Evolutionary conservation across 2,888 invertebrate species (phyloP), one percentile per base, ranked within the genome.

Genomic region (Nudaria mundana): DNA sequence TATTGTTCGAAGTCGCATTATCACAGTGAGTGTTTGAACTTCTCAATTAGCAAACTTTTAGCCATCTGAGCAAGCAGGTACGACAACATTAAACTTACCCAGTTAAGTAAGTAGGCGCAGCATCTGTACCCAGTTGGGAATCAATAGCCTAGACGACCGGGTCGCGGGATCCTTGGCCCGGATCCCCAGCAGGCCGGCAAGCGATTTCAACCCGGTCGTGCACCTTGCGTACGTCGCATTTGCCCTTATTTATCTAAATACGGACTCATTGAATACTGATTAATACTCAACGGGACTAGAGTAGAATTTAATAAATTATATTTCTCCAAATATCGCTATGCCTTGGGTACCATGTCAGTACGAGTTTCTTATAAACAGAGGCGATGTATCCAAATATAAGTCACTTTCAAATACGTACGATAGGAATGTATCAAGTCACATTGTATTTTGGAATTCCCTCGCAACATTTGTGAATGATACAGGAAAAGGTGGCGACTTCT

Each of bases 111-210:
- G 45, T 48, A 44, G 46, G 56, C 56, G 56, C 68, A 60, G 61
- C 63, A 63, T 55, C 56, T 56, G 62, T 57, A 61, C 52, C n/a
- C 63, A 43, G 47, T 4, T 2, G 52, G 62, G 54, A 79, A 77
- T 77, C 80, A 70, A 78, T 78, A 81, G 48, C 71, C 70, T 57
- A 64, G 49, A 8, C 60, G 66, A 56, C 71, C 71, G 57, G 77
- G 70, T 64, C 70, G 60, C 52, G 31, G 59, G 65, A 77, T 78
- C 81, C 83, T 83, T 82, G 83, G 76, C 83, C 81, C 63, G 70
- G 54, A 70, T 76, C 56, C 33, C 37, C 39, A 14, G 23, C 31
- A 6, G 8, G 14, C 37, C 39, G 23, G 23, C 31, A 6, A 8
- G 14, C 32, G 32, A 23, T n/a, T 40, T 44, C 39, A 12, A 40